Evolutionary conservation across 2,797 vertebrate genomes (phyloP), one percentile per base, ranked within the genome.

Genomic region (Nasua narica): DNA sequence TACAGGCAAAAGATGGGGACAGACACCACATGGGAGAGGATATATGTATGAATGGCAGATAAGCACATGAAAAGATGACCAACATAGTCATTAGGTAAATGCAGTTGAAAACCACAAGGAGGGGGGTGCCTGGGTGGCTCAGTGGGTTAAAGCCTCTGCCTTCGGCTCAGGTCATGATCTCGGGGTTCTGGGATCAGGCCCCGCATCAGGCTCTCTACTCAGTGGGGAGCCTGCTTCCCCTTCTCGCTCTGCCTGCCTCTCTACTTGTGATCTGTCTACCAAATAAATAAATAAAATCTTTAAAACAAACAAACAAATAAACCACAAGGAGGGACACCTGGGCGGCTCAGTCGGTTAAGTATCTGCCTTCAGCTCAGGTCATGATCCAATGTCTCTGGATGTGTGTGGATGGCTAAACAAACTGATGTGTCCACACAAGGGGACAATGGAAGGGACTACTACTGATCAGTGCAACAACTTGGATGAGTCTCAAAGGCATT

Each of bases 101-200:
- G 6, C 23, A 67, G 46, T 67, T 91, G 91, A 85, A 95, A 95
- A n/a, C n/a, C n/a, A n/a, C n/a, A n/a, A n/a, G n/a, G n/a, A n/a
- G n/a, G n/a, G n/a, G n/a, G n/a, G n/a, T n/a, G n/a, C n/a, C n/a
- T n/a, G n/a, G n/a, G n/a, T n/a, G n/a, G n/a, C n/a, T n/a, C n/a
- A n/a, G n/a, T n/a, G n/a, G n/a, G n/a, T n/a, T n/a, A n/a, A n/a
- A n/a, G n/a, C n/a, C n/a, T n/a, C n/a, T n/a, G n/a, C n/a, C n/a
- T n/a, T n/a, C n/a, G n/a, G n/a, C n/a, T n/a, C n/a, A n/a, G n/a
- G n/a, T n/a, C n/a, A n/a, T n/a, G n/a, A n/a, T n/a, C n/a, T n/a
- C n/a, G n/a, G n/a, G n/a, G n/a, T n/a, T n/a, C n/a, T n/a, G n/a
- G n/a, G n/a, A n/a, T n/a, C n/a, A n/a, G n/a, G n/a, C n/a, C n/a